A percentile compares a stretch with the other conserved stretches of the same genome.
These are phyloP conservation scores for Agrochola litura DNA, from an alignment of 2,888 invertebrate species.

Conservation along the genomic window DNA sequence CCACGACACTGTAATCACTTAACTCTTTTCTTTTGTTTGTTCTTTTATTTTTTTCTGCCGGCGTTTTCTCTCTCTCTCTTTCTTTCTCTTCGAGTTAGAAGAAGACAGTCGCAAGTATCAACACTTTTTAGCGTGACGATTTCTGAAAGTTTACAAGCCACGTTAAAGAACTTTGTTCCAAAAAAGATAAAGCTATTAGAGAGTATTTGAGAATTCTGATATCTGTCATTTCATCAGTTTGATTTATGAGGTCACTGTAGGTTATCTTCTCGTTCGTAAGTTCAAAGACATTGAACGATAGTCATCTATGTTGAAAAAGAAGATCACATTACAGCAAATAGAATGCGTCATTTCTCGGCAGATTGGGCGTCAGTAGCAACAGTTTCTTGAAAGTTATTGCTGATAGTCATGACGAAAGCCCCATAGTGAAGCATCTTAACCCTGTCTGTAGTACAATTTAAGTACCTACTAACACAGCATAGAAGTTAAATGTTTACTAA, in stretches of 20 bases:
- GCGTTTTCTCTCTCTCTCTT: too few species aligned
- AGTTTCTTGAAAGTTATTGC: neutral
- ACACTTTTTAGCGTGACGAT: too few species aligned
- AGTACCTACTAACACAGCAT: neutral
- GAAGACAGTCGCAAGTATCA: too few species aligned
- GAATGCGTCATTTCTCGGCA: neutral
- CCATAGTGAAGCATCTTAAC: neutral
- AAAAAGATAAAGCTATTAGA: neutral
- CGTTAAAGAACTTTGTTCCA: too few species aligned
- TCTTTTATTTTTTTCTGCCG: too few species aligned
- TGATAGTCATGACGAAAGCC: neutral
- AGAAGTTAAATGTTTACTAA: too few species aligned
- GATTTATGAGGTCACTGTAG: slow-evolving; percentile 29
- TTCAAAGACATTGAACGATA: neutral
- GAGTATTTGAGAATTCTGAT: slow-evolving; percentile 19
- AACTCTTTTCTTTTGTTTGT: too few species aligned
- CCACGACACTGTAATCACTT: too few species aligned
- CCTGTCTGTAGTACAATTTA: neutral
- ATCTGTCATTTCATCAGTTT: slow-evolving; percentile 15
- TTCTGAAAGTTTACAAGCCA: too few species aligned
- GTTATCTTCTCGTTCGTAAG: neutral
- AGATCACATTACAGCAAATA: neutral
- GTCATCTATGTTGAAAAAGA: neutral
- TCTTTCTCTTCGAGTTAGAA: too few species aligned
- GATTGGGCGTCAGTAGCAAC: neutral